Percentiles rank a stretch among this genome's conserved stretches.
phyloP scores from a whole-genome alignment of 2,797 vertebrate genomes.

The Onychomys leucogaster region DNA sequence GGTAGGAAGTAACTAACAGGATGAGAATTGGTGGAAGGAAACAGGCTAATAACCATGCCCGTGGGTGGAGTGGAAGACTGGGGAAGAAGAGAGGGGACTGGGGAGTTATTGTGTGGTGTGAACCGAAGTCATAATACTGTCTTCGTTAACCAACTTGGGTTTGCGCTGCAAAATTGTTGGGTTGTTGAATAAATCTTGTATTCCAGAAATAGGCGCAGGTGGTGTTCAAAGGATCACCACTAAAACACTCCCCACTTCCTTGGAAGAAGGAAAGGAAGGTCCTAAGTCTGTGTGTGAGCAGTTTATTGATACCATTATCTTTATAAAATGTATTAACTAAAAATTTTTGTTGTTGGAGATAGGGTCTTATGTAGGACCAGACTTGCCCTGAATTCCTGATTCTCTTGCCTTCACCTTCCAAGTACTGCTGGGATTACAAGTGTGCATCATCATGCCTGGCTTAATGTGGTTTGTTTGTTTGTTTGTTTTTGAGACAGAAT shows the following conservation, averaged over 20 bases:
- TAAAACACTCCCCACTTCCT: not conserved
- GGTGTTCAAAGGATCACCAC: not conserved
- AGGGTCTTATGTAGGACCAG: not conserved
- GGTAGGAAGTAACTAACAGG: constrained; percentile 35
- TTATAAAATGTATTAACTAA: constrained; percentile 2
- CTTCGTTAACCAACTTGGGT: not conserved
- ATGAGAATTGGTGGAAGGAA: not conserved
- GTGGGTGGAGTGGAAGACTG: not conserved
- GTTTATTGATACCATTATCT: constrained; percentile 34
- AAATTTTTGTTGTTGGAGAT: not conserved
- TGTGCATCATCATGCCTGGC: not conserved
- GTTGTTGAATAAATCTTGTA: not conserved
- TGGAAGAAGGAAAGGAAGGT: not conserved
- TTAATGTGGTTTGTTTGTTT: not conserved
- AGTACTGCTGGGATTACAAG: not conserved
- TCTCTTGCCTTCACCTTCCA: not conserved
- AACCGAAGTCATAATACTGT: constrained; percentile 52
- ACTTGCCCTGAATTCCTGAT: not conserved
- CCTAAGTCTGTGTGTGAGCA: not conserved
- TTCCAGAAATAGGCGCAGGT: not conserved
- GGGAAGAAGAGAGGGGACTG: not conserved
- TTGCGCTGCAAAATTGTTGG: not conserved
- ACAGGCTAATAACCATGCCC: not conserved
- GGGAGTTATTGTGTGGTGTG: not conserved
- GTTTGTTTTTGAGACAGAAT: not conserved